Conservation (phyloP, 2,797 vertebrate genomes). For the Chelon auratus region DNA sequence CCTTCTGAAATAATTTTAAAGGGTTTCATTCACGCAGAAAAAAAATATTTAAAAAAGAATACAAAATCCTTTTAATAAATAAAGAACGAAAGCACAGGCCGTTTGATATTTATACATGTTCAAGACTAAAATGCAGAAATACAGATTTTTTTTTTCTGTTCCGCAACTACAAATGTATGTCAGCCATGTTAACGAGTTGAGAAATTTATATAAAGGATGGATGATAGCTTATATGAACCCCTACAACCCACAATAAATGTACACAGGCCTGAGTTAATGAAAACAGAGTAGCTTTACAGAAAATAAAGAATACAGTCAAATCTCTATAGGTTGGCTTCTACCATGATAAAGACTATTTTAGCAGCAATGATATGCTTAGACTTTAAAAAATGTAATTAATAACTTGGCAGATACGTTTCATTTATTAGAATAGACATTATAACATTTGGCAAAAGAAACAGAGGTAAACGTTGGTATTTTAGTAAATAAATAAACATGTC, state of each 20-base stretch:
- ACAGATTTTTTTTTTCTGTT: conserved; percentile 16
- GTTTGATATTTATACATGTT: not conserved
- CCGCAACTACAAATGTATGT: conserved; percentile 26
- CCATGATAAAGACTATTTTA: conserved; percentile 30
- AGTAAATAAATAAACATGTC: conserved; percentile 53
- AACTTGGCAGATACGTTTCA: conserved; percentile 18
- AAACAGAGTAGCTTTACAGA: conserved; percentile 1
- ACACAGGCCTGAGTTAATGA: conserved; percentile 39
- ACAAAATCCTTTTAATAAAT: conserved; percentile 49
- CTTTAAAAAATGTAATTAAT: conserved; percentile 9
- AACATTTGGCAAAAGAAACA: conserved; percentile 43
- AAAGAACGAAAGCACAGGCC: conserved; percentile 14
- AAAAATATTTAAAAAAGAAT: conserved; percentile 1
- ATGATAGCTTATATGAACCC: conserved; percentile 47
- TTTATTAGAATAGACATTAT: not conserved
- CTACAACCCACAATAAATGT: conserved; percentile 20
- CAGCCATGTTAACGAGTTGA: conserved; percentile 21
- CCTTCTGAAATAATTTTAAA: not conserved
- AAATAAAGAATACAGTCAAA: conserved; percentile 24
- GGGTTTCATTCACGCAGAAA: conserved; percentile 14
- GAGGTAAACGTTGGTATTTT: conserved; percentile 45
- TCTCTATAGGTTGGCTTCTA: not conserved
- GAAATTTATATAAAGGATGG: conserved; percentile 8
- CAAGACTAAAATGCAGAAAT: conserved; percentile 12
- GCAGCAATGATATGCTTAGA: conserved; percentile 43